phyloP scores from a whole-genome alignment of 2,797 vertebrate genomes.

The Argyrosomus regius region DNA sequence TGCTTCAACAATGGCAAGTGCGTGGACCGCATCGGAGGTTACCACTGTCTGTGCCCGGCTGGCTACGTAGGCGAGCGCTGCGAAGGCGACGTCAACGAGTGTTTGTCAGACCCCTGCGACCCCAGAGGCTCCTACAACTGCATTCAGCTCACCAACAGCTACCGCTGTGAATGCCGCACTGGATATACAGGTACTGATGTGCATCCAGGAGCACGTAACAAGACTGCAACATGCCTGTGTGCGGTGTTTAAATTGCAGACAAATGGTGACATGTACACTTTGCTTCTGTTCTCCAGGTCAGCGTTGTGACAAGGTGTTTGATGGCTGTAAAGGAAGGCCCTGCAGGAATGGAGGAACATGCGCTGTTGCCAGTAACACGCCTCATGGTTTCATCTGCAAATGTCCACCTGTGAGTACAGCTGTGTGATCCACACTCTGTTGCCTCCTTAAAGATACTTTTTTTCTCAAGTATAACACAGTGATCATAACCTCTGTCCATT shows the following conservation, averaged over 20 bases:
- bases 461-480: background rate
- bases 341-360: conserved; percentile 94
- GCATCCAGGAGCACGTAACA: background rate
- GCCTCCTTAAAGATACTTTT: background rate
- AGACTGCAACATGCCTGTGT: fast-evolving
- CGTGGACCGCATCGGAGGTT: conserved; percentile 95
- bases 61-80: conserved; percentile 98
- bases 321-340: conserved; percentile 92
- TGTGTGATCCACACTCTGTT: background rate
- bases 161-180: conserved; percentile 95
- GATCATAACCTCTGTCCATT: conserved; percentile 2
- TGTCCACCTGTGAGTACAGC: conserved; percentile 89
- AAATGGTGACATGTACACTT: background rate
- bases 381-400: conserved; percentile 92
- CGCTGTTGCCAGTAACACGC: conserved; percentile 93
- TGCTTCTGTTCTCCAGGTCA: conserved; percentile 85
- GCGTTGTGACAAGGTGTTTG: conserved; percentile 93
- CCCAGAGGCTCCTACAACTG: conserved; percentile 96
- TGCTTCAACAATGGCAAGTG: conserved; percentile 97
- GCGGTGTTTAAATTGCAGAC: background rate
- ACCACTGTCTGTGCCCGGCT: conserved; percentile 92
- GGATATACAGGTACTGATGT: conserved; percentile 91
- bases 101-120: conserved; percentile 96
- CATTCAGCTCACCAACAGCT: conserved; percentile 96
- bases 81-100: conserved; percentile 98